Conservation (phyloP, 2,888 invertebrate species). For the Mactromeris polynyma region DNA sequence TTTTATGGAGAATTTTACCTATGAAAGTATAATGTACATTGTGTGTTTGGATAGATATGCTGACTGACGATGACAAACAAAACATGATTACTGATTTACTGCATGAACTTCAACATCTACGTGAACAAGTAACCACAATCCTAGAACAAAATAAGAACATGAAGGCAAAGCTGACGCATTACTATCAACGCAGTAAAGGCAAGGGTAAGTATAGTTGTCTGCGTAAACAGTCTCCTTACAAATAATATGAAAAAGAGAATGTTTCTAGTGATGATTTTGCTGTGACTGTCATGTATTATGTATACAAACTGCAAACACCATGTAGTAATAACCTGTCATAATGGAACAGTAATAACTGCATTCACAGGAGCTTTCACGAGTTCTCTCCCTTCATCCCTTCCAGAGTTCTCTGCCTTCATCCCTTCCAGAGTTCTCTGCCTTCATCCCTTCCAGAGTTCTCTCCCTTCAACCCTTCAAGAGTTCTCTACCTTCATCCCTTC, state of each 20-base stretch:
- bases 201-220: not conserved
- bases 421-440: no score
- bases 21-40: no score
- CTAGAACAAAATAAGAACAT: not conserved
- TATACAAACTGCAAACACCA: not conserved
- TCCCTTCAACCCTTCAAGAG: no score
- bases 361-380: no score
- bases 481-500: no score
- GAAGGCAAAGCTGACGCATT: not conserved
- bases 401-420: no score
- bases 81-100: not conserved
- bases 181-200: not conserved
- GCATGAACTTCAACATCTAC: not conserved
- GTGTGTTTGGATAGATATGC: not conserved
- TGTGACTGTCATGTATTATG: no score
- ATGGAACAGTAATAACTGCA: no score
- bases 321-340: not conserved
- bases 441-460: no score
- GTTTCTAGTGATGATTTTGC: not conserved
- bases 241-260: not conserved
- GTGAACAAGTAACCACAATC: not conserved
- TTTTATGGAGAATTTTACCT: no score
- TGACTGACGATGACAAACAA: not conserved
- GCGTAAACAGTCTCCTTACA: not conserved
- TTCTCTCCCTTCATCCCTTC: no score